Base-by-base conservation (phyloP, 2,797 vertebrate species). In the Anomalospiza imberbis region DNA sequence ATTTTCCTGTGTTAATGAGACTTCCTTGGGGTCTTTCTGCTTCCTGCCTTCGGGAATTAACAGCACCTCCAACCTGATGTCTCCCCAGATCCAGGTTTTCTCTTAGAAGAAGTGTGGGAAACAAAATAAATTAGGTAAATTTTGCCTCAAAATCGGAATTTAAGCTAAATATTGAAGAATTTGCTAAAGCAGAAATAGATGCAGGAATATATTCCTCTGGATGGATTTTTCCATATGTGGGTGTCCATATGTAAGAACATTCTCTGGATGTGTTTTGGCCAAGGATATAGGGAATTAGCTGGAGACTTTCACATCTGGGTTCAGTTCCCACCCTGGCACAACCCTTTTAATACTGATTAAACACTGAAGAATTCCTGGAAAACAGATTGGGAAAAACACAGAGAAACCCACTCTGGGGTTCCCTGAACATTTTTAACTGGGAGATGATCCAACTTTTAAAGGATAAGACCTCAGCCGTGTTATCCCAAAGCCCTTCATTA, bases 1-100 rank as follows among this genome's bases (percentile, higher is more conserved):
- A 83, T 92, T 95, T 92, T 71, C 78, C 57, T 42, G 53, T 31
- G 42, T 24, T 77, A 74, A 71, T n/a, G 42, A 92, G 75, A 89
- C 38, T 91, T 89, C 67, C 63, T 65, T 14, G 68, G 76, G 25
- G 57, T 85, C 55, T 51, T 73, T 45, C 81, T 68, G 67, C 50
- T 92, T 63, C 91, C 55, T 63, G 40, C 60, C 53, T 85, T 45
- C 0, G 0, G 36, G 63, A 93, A 65, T 81, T 26, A 57, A 28
- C 31, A 58, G 28, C 13, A n/a, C 8, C 42, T 67, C 31, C 1
- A 0, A 9, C 13, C 60, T 85, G 36, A 53, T n/a, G 19, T 47
- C 28, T 75, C 31, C 70, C 26, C 16, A 22, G 29, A 34, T 16
- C 6, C 0, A 0, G 34, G 29, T 34, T 89, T 89, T 60, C 44